A percentile compares a stretch with the other conserved stretches of the same genome.
Conservation (phyloP, 2,888 invertebrate genomes). For the Cordylochernes scorpioides region DNA sequence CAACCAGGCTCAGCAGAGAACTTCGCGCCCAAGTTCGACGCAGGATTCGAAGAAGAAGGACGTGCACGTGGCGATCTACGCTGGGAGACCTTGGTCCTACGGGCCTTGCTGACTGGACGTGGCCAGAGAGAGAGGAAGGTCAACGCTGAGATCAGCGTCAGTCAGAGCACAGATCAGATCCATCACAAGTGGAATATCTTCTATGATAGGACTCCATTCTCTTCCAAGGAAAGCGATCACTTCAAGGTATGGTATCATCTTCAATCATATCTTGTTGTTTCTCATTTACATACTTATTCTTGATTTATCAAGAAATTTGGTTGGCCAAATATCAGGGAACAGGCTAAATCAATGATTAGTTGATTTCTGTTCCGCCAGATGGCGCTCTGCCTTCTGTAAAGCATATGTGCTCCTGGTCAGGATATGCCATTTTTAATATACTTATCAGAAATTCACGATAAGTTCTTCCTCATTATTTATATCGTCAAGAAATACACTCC, state of each 20-base stretch:
- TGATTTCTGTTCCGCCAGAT: too few species aligned
- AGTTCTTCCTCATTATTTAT: too few species aligned
- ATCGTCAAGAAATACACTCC: too few species aligned
- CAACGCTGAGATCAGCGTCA: conserved; percentile 5
- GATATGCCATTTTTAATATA: too few species aligned
- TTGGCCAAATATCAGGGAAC: too few species aligned
- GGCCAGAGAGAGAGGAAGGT: conserved; percentile 9
- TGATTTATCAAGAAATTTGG: too few species aligned
- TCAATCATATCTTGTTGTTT: too few species aligned
- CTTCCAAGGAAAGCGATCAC: conserved; percentile 4
- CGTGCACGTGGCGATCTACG: conserved; percentile 1
- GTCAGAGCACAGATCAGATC: conserved; percentile 5
- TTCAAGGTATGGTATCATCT: conserved; percentile 8
- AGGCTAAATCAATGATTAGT: too few species aligned
- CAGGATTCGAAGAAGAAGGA: conserved; percentile 6
- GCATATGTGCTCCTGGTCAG: too few species aligned
- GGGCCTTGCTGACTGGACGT: conserved; percentile 2
- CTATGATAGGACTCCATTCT: conserved; percentile 11
- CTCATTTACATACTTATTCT: too few species aligned
- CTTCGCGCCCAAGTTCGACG: conserved; percentile 1
- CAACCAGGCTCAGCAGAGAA: not conserved
- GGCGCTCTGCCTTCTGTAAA: too few species aligned
- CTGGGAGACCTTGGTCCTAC: conserved; percentile 3
- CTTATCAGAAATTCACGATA: too few species aligned
- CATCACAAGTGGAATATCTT: conserved; percentile 11